Conservation (phyloP, 2,888 invertebrate species). For the Ornithoptera priamus region DNA sequence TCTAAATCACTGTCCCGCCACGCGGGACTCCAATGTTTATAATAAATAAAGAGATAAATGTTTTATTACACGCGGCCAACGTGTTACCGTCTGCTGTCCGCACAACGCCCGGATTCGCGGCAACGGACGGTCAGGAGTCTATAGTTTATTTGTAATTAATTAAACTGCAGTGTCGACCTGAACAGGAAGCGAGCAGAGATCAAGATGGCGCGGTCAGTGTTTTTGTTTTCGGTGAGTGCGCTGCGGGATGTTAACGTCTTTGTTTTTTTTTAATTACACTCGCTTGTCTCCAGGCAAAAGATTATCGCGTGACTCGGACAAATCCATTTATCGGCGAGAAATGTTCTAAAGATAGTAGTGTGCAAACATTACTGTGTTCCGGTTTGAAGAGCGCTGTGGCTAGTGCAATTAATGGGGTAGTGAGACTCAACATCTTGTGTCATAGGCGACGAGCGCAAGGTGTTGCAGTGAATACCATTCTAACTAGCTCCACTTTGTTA, state of each 20-base stretch:
- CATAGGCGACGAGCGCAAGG: no score
- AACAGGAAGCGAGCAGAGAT: constrained; percentile 10
- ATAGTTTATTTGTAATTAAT: neutral
- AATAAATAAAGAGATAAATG: constrained; percentile 28
- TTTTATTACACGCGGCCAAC: constrained; percentile 18
- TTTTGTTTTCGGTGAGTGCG: constrained; percentile 25
- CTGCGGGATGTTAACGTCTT: neutral
- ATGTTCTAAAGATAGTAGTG: neutral
- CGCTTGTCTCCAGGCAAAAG: constrained; percentile 2
- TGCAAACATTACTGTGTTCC: no score
- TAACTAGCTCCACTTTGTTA: no score
- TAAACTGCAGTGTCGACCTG: constrained; percentile 5
- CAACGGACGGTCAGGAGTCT: constrained; percentile 2
- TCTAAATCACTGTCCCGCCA: constrained; percentile 50
- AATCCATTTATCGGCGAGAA: neutral
- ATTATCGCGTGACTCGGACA: constrained; percentile 1
- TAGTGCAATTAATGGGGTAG: no score
- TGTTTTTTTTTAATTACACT: neutral
- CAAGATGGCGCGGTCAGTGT: constrained; percentile 3
- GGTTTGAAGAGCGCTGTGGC: no score
- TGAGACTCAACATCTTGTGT: no score
- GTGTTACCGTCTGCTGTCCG: constrained; percentile 19
- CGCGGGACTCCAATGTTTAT: constrained; percentile 47
- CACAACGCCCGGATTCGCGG: constrained; percentile 2
- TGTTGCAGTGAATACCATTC: no score